Evolutionary conservation across 1,140 invertebrate genomes (phyloP).

Genomic region (Saccostrea echinata): DNA sequence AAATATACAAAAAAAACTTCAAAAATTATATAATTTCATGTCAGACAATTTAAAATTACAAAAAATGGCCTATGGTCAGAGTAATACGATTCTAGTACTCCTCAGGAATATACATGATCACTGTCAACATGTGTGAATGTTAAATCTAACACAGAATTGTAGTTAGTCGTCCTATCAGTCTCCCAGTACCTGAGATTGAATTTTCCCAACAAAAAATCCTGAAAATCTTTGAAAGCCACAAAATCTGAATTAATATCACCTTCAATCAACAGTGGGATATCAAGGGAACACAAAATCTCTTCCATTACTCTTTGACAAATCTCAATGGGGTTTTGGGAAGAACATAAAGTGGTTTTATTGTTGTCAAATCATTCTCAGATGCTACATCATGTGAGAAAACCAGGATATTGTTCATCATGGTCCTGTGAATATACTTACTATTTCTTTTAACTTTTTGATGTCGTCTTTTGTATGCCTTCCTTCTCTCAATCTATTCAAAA

Average conservation of each 20-base stretch:
- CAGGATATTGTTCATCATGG: background rate
- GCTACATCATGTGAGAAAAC: background rate
- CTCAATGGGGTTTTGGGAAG: too few species aligned
- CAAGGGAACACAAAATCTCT: too few species aligned
- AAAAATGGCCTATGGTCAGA: conserved; percentile 13
- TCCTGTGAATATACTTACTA: background rate
- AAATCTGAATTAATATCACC: conserved; percentile 43
- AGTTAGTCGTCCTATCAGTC: conserved; percentile 18
- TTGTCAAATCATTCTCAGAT: background rate
- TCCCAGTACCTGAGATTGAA: background rate
- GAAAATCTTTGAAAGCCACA: background rate
- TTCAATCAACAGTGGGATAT: background rate
- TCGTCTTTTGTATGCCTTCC: too few species aligned
- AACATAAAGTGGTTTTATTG: conserved; percentile 12
- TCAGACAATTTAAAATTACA: background rate
- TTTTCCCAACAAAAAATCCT: background rate
- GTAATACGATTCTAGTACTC: conserved; percentile 32
- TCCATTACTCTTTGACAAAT: too few species aligned
- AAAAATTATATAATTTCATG: too few species aligned
- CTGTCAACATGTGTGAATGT: background rate
- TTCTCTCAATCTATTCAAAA: too few species aligned
- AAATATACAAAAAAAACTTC: too few species aligned
- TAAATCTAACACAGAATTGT: background rate
- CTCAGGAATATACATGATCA: background rate
- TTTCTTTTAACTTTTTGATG: too few species aligned